Evolutionary conservation across 64 coral and sea anemone genomes (phyloP).

Genomic region (Dendrophyllia cribrosa): DNA sequence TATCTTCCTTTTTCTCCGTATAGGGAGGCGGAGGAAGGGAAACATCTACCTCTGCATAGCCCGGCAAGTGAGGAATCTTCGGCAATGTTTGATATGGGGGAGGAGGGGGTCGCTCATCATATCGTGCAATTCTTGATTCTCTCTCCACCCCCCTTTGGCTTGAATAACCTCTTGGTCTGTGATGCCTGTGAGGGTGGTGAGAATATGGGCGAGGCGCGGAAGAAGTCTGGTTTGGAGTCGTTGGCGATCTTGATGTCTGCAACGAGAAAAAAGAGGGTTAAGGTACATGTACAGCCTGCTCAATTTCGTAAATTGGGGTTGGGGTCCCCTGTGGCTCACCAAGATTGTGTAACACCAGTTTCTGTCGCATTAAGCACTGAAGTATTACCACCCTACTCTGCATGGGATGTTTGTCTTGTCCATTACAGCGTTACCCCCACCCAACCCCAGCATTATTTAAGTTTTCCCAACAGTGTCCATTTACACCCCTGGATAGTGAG

Average conservation of each 20-base stretch:
- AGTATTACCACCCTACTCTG: too few relatives aligned
- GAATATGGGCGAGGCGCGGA: slow-evolving; percentile 1
- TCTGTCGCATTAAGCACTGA: too few relatives aligned
- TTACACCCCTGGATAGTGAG: too few relatives aligned
- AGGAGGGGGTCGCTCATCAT: slow-evolving; percentile 38
- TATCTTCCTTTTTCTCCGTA: slow-evolving; percentile 52
- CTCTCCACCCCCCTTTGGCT: slow-evolving; percentile 39
- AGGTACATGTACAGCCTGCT: too few relatives aligned
- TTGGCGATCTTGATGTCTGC: slow-evolving; percentile 11
- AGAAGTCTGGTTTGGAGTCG: not conserved
- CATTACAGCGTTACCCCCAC: too few relatives aligned
- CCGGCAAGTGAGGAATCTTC: slow-evolving; percentile 40
- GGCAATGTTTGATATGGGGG: slow-evolving; percentile 35
- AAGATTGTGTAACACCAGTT: too few relatives aligned
- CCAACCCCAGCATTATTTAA: too few relatives aligned
- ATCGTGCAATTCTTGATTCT: slow-evolving; percentile 4
- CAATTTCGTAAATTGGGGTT: too few relatives aligned
- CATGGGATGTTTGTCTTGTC: too few relatives aligned
- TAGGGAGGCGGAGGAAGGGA: slow-evolving; percentile 34
- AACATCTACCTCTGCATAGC: slow-evolving; percentile 21
- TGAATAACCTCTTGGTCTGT: slow-evolving; percentile 14
- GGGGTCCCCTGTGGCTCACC: too few relatives aligned
- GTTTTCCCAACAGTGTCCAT: too few relatives aligned
- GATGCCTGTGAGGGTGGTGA: not conserved
- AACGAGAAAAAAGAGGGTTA: not conserved